Conservation (phyloP, 2,888 invertebrate genomes). For the Stenodema calcarata region DNA sequence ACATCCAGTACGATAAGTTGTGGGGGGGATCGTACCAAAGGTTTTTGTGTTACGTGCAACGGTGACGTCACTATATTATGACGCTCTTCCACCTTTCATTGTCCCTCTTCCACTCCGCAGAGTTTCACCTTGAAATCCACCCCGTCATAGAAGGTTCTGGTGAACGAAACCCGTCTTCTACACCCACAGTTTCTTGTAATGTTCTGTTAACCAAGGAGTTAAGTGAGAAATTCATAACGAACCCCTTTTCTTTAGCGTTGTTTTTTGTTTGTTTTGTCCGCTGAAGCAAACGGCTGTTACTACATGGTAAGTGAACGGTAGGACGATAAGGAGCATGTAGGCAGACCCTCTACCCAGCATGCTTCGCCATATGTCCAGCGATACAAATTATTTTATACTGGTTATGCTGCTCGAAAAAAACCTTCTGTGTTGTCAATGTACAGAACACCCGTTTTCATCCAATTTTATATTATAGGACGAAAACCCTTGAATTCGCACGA, state of each 20-base stretch:
- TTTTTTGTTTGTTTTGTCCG: slow-evolving; percentile 2
- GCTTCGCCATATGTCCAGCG: neutral
- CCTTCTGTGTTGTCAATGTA: neutral
- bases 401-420: neutral
- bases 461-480: too few species aligned
- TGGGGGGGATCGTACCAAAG: too few species aligned
- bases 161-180: too few species aligned
- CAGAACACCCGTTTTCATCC: neutral
- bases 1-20: too few species aligned
- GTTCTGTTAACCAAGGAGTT: neutral
- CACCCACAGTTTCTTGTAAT: too few species aligned
- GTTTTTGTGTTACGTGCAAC: too few species aligned
- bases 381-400: neutral
- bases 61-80: too few species aligned
- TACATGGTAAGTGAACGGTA: slow-evolving; percentile 26
- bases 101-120: too few species aligned
- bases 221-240: neutral
- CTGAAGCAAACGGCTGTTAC: slow-evolving; percentile 38
- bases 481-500: too few species aligned
- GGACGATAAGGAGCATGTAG: slow-evolving; percentile 6
- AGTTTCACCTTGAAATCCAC: too few species aligned
- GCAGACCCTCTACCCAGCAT: neutral
- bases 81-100: too few species aligned
- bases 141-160: too few species aligned
- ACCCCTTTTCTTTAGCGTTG: neutral